Percentiles rank a stretch among this genome's conserved stretches.
These are phyloP conservation scores for Platycheirus albimanus DNA, from an alignment of 2,888 invertebrate genomes.

Conservation along the genomic window DNA sequence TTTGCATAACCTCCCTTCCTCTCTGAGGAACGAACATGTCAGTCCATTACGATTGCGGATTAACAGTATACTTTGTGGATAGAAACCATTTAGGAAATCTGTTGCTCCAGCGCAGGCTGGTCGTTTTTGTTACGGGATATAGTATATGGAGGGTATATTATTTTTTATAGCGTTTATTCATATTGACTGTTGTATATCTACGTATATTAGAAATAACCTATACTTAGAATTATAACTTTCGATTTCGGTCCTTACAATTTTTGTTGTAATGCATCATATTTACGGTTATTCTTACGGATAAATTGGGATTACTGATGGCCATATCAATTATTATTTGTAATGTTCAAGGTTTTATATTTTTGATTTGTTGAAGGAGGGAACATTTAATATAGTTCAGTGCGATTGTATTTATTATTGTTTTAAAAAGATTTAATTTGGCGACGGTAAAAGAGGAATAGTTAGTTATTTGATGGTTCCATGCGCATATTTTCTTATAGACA, in stretches of 20 bases:
- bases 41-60: constrained; percentile 81
- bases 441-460: too few species aligned
- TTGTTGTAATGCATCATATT: constrained; percentile 49
- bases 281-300: constrained; percentile 42
- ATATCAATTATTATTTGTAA: constrained; percentile 25
- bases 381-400: too few species aligned
- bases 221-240: background rate
- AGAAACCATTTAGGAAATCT: constrained; percentile 82
- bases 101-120: constrained; percentile 79
- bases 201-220: background rate
- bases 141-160: background rate
- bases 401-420: too few species aligned
- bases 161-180: background rate
- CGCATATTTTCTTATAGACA: too few species aligned
- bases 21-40: constrained; percentile 79
- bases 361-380: too few species aligned
- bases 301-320: constrained; percentile 43
- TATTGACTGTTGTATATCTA: background rate
- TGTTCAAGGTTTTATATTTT: too few species aligned
- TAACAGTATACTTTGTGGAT: constrained; percentile 78
- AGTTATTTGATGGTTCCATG: too few species aligned
- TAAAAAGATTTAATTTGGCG: too few species aligned
- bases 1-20: constrained; percentile 76
- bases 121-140: too few species aligned
- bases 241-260: background rate